A percentile compares a stretch with the other conserved stretches of the same genome.
Evolutionary conservation across 2,888 invertebrate genomes (phyloP).

Genomic region (Odontomyia ornata): DNA sequence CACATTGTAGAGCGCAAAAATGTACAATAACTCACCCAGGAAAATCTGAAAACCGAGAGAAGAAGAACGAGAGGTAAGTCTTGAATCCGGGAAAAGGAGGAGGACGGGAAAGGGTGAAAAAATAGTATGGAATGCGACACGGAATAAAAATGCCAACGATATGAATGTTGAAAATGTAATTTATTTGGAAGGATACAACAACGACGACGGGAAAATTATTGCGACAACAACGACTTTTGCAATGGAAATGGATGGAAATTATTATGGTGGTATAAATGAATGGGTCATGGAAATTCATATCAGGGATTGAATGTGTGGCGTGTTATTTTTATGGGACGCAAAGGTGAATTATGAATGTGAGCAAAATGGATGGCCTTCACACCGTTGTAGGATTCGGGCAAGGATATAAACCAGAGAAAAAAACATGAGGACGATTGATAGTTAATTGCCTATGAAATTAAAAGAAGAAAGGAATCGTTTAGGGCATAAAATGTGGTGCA

Average conservation of each 20-base stretch:
- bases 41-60: not conserved
- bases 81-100: not conserved
- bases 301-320: slow-evolving; percentile 32
- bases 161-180: slow-evolving; percentile 43
- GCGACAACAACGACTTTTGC: slow-evolving; percentile 40
- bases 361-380: slow-evolving; percentile 14
- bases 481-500: too few relatives aligned
- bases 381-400: not conserved
- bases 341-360: slow-evolving; percentile 29
- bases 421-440: slow-evolving; percentile 9
- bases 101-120: not conserved
- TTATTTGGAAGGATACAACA: slow-evolving; percentile 32
- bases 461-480: not conserved
- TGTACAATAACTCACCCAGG: too few relatives aligned
- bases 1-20: not conserved
- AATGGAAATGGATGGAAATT: slow-evolving; percentile 37
- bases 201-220: slow-evolving; percentile 12
- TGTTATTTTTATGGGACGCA: slow-evolving; percentile 39
- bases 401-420: not conserved
- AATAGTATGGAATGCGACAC: slow-evolving; percentile 27
- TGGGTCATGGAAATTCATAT: slow-evolving; percentile 35
- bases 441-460: slow-evolving; percentile 40
- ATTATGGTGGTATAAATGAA: slow-evolving; percentile 30
- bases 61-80: not conserved
- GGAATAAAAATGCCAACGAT: slow-evolving; percentile 37